These are phyloP conservation scores for Tenebrosternarchus preto DNA, from an alignment of 2,113 vertebrate species.

Conservation along the genomic window DNA sequence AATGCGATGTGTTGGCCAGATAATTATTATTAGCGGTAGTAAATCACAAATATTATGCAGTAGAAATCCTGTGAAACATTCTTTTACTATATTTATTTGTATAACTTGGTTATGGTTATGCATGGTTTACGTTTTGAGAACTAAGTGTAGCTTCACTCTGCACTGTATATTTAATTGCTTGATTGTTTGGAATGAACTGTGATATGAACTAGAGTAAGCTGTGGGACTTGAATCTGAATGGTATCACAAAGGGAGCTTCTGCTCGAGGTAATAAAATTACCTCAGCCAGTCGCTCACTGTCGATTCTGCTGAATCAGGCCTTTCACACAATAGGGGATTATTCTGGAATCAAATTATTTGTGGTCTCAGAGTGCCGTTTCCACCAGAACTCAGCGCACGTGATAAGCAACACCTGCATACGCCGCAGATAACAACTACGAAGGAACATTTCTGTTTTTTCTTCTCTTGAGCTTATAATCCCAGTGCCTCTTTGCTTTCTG, in stretches of 20 bases:
- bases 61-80: no score
- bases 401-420: constrained; percentile 52
- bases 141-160: neutral
- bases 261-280: constrained; percentile 64
- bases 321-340: constrained; percentile 69
- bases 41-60: neutral
- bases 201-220: constrained; percentile 1
- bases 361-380: constrained; percentile 62
- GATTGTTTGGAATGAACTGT: constrained; percentile 14
- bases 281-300: constrained; percentile 62
- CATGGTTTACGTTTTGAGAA: neutral
- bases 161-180: constrained; percentile 23
- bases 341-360: constrained; percentile 75
- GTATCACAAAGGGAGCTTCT: constrained; percentile 15
- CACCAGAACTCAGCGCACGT: constrained; percentile 62
- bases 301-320: constrained; percentile 67
- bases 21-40: neutral
- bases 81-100: no score
- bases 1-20: neutral
- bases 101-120: no score
- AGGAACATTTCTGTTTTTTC: constrained; percentile 23
- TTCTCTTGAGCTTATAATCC: neutral
- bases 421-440: neutral
- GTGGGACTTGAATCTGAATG: neutral
- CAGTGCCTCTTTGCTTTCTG: constrained; percentile 64